Conservation (phyloP, 2,797 vertebrate genomes). For the Etheostoma nigrum region DNA sequence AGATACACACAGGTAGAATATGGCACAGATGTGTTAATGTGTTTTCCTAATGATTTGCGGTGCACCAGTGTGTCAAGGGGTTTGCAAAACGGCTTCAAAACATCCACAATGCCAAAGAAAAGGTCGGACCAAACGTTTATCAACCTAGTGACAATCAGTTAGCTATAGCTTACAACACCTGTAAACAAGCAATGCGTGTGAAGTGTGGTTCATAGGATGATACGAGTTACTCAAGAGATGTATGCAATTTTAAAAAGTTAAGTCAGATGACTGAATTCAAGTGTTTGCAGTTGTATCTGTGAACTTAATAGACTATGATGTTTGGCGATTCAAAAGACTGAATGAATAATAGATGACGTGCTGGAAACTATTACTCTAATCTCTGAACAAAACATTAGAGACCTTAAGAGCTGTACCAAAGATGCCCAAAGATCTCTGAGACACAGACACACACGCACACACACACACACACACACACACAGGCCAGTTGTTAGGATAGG, state of each 20-base stretch:
- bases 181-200: not conserved
- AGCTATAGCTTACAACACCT: not conserved
- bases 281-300: conserved; percentile 11
- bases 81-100: not conserved
- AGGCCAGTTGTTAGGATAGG: conserved; percentile 39
- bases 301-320: conserved; percentile 51
- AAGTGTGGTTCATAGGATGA: not conserved
- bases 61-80: not conserved
- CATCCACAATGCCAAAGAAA: not conserved
- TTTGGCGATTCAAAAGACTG: conserved; percentile 51
- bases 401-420: conserved; percentile 24
- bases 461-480: not conserved
- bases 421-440: conserved; percentile 12
- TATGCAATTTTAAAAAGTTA: not conserved
- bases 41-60: not conserved
- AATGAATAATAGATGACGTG: conserved; percentile 71
- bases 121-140: not conserved
- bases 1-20: not conserved
- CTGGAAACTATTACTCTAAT: conserved; percentile 56
- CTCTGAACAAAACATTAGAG: conserved; percentile 59
- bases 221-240: not conserved
- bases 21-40: not conserved
- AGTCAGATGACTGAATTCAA: not conserved
- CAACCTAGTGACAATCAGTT: too few relatives aligned
- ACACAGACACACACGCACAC: not conserved